Base-by-base conservation (phyloP, 2,113 vertebrate species). In the Anolis carolinensis region DNA sequence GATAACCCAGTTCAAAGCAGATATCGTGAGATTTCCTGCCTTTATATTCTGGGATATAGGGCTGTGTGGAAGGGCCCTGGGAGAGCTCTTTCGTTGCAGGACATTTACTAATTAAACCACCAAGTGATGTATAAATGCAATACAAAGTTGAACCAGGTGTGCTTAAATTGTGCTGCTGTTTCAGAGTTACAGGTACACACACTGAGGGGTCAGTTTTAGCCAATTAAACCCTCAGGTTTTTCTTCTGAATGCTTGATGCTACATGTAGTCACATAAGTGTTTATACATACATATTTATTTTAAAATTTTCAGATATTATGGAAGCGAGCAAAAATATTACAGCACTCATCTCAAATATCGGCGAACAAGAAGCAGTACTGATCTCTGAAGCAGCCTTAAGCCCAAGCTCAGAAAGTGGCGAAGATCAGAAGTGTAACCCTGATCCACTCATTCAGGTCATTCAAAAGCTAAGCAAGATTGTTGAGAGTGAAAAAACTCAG, bases 401-500 rank as follows among this genome's bases (percentile, higher is more conserved):
- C 81, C 73, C 97, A 39, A 88, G 94, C 0, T 79, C 96, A 80
- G 93, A 96, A 83, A 90, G 74, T 70, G 52, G 65, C 0, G 87
- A 95, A 83, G 90, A 95, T 55, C 93, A 94, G 90, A 96, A 95
- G 94, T 94, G 94, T 88, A 97, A 97, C 75, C 95, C 97, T 0
- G 97, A 99, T 85, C 98, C 98, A 1, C 96, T 99, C 70, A 98
- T 99, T 90, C 97, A 98, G 18, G 98, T 99, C 85, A 99, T 99
- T 48, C 97, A 99, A 93, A 99, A 99, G 87, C 97, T 99, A 90
- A 99, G 97, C 94, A 98, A 97, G 94, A 99, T 99, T 55, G 98
- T 99, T 76, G 98, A 98, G 91, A 97, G 91, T 36, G 96, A 98
- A 92, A 97, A 96, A 67, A 97, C 98, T 1, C 97, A 97, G 50